phyloP scores from a whole-genome alignment of 2,113 vertebrate species.

The Numenius arquata region DNA sequence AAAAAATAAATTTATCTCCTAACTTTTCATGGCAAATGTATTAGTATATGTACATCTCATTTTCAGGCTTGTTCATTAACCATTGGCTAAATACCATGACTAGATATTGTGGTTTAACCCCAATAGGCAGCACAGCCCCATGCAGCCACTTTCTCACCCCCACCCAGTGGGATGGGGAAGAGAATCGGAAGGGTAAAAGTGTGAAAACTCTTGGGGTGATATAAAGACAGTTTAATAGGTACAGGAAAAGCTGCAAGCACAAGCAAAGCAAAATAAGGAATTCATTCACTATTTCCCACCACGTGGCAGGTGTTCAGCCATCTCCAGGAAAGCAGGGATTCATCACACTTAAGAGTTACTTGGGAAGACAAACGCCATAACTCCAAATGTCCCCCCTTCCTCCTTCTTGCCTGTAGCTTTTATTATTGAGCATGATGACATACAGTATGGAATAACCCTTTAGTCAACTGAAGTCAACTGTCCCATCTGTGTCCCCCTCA shows the following conservation, averaged over 20 bases:
- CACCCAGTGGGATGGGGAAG: not conserved
- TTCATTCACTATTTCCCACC: not conserved
- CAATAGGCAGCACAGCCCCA: accelerated
- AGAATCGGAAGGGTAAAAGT: not conserved
- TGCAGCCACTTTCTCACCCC: not conserved
- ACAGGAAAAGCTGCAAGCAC: accelerated
- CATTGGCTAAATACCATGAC: not conserved
- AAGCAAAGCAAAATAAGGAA: not conserved
- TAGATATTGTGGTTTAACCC: not conserved
- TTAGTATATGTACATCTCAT: not conserved
- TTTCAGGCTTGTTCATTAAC: not conserved
- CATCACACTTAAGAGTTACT: accelerated
- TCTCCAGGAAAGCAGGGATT: not conserved
- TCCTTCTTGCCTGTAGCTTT: not conserved
- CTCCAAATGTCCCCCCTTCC: not conserved
- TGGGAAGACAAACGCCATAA: not conserved
- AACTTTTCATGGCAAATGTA: not conserved
- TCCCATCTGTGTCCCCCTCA: not conserved
- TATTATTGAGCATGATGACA: not conserved
- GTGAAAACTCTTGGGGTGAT: not conserved
- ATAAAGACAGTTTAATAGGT: not conserved
- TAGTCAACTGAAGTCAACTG: not conserved
- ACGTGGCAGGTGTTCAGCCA: not conserved
- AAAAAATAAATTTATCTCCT: not conserved
- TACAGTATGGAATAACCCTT: not conserved